Conservation (phyloP, 2,113 vertebrate genomes). For the Pleuronectes platessa region DNA sequence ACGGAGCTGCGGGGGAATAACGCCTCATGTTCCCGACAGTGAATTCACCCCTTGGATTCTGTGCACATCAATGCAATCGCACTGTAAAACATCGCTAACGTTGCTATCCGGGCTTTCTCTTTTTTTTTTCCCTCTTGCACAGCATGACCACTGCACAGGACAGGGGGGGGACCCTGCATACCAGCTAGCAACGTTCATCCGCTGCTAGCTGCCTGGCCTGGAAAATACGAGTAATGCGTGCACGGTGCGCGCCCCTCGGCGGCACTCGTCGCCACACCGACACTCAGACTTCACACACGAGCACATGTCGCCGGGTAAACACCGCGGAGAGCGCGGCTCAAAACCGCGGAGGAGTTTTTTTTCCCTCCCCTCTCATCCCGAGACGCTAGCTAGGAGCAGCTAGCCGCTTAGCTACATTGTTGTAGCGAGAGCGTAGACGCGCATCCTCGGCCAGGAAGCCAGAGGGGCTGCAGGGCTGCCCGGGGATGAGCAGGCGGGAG, state of each 20-base stretch:
- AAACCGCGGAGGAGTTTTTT: slow-evolving; percentile 41
- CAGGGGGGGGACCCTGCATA: slow-evolving; percentile 75
- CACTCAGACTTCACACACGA: slow-evolving; percentile 38
- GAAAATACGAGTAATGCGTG: slow-evolving; percentile 70
- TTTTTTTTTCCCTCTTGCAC: slow-evolving; percentile 67
- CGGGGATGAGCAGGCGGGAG: slow-evolving; percentile 73
- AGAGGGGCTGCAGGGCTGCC: slow-evolving; percentile 73
- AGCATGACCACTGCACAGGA: slow-evolving; percentile 80
- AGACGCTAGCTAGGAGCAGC: slow-evolving; percentile 66
- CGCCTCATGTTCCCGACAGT: neutral
- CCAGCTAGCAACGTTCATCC: slow-evolving; percentile 80
- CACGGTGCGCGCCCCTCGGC: slow-evolving; percentile 22
- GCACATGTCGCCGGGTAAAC: slow-evolving; percentile 7
- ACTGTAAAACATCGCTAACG: slow-evolving; percentile 66
- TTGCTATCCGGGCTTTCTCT: slow-evolving; percentile 39
- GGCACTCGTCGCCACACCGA: slow-evolving; percentile 10
- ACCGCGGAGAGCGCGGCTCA: neutral
- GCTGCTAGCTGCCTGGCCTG: slow-evolving; percentile 74
- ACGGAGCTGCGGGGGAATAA: slow-evolving; percentile 6
- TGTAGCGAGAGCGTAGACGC: slow-evolving; percentile 78
- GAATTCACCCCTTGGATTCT: neutral
- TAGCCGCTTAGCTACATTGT: slow-evolving; percentile 81
- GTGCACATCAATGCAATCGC: slow-evolving; percentile 59
- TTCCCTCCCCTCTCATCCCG: slow-evolving; percentile 35
- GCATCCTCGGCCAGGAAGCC: slow-evolving; percentile 82